phyloP scores from a whole-genome alignment of 2,797 vertebrate genomes.

The Eurystomus glaucurus region DNA sequence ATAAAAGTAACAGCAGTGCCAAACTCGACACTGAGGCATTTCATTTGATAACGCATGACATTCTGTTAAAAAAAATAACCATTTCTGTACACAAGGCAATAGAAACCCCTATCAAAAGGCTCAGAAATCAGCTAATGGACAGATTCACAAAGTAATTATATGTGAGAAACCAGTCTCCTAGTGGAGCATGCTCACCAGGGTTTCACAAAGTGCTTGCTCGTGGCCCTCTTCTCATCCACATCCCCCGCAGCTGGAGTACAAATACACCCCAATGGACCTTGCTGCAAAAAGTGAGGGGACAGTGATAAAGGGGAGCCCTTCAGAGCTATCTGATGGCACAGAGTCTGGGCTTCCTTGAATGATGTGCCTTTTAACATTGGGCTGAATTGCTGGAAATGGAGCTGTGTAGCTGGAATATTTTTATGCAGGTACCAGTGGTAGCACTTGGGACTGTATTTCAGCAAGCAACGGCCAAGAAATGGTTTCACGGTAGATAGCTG shows the following conservation, averaged over 20 bases:
- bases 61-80: neutral
- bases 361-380: accelerated
- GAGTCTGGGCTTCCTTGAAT: neutral
- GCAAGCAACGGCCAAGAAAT: neutral
- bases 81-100: neutral
- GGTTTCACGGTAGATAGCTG: neutral
- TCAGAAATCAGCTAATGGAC: neutral
- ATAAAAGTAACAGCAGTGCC: conserved; percentile 32
- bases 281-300: neutral
- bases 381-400: neutral
- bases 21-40: neutral
- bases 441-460: neutral
- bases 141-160: neutral
- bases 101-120: neutral
- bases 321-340: neutral
- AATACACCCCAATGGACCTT: neutral
- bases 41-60: neutral
- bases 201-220: neutral
- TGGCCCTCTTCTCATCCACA: neutral
- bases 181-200: neutral
- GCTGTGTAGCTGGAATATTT: neutral
- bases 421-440: neutral
- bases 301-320: neutral
- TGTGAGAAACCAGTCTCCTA: neutral
- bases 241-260: accelerated